Conservation (phyloP, 2,888 invertebrate genomes). For the Drosophila demipolita region DNA sequence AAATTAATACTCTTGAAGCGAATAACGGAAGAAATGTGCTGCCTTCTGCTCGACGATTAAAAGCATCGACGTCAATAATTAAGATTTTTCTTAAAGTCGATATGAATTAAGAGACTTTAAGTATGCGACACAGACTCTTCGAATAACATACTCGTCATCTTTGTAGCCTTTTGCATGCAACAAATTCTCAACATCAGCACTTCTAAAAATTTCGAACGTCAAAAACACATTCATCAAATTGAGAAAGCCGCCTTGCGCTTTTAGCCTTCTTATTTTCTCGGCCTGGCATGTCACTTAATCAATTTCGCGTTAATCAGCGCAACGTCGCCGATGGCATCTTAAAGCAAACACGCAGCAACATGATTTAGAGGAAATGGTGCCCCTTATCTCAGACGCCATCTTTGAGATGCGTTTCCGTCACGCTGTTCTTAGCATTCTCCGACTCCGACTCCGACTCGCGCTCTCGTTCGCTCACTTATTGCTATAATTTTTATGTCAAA, state of each 20-base stretch:
- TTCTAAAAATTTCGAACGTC: conserved; percentile 18
- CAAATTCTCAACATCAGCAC: not conserved
- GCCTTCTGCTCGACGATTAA: not conserved
- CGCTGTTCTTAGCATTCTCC: conserved; percentile 27
- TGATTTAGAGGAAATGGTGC: conserved; percentile 40
- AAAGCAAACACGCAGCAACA: conserved; percentile 69
- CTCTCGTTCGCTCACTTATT: conserved; percentile 61
- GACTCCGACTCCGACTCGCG: not conserved
- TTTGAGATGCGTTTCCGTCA: conserved; percentile 64
- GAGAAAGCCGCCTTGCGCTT: conserved; percentile 36
- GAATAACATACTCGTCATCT: conserved; percentile 7
- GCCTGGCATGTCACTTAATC: conserved; percentile 75
- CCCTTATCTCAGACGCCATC: conserved; percentile 59
- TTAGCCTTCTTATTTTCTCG: conserved; percentile 3
- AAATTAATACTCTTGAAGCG: not conserved
- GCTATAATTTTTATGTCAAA: conserved; percentile 81
- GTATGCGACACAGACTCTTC: not conserved
- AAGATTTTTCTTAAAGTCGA: not conserved
- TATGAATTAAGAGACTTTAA: not conserved
- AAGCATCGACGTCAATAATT: not conserved
- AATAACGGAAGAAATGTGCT: not conserved
- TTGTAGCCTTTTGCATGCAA: conserved; percentile 3
- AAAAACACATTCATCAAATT: conserved; percentile 71
- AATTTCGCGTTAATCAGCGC: conserved; percentile 79
- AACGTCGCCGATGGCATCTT: conserved; percentile 79